Evolutionary conservation across 1,140 invertebrate species (phyloP), one percentile per base, ranked within the genome.

Genomic region (Mamestra configurata): DNA sequence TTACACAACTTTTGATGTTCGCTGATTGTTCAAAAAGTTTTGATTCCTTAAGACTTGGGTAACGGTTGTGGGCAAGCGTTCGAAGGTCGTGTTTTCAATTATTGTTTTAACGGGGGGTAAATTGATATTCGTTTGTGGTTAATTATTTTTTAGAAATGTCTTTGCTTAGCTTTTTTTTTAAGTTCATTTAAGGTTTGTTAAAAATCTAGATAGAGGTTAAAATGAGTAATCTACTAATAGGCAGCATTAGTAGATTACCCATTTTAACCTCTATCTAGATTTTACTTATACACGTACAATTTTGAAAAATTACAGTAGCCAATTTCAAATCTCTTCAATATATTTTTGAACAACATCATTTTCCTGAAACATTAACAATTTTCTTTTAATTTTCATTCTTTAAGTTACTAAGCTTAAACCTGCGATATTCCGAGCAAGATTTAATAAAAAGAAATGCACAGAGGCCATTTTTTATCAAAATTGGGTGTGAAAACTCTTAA

Each of bases 1-100:
- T 89, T 90, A 85, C 61, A 81, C 77, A 85, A 84, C 78, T 84
- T 84, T 87, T 85, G 83, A 86, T 72, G 84, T 82, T 77, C 70
- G 73, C 53, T 77, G 77, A 85, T 86, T 83, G 79, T 82, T 81
- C 10, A 15, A 3, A 78, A 84, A 81, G 64, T 86, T 81, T 81
- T 57, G 53, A 73, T 57, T 73, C 31, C 53, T 40, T 73, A n/a
- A 40, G 51, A 40, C 71, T 68, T 24, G 24, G 71, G 46, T 53
- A 22, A 59, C 53, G 31, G 57, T 55, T 53, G 8, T 35, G 8
- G 43, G 5, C 22, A 22, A 15, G 24, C 10, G 46, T 22, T 51
- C 8, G 31, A 73, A 35, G 5, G 31, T 57, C 37, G 46, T 71
- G 11, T 31, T 24, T 18, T 49, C 13, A 43, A 43, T 57, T 6